A percentile compares a stretch with the other conserved stretches of the same genome.
Conservation (phyloP, 2,113 vertebrate species). For the Alethe castanea region DNA sequence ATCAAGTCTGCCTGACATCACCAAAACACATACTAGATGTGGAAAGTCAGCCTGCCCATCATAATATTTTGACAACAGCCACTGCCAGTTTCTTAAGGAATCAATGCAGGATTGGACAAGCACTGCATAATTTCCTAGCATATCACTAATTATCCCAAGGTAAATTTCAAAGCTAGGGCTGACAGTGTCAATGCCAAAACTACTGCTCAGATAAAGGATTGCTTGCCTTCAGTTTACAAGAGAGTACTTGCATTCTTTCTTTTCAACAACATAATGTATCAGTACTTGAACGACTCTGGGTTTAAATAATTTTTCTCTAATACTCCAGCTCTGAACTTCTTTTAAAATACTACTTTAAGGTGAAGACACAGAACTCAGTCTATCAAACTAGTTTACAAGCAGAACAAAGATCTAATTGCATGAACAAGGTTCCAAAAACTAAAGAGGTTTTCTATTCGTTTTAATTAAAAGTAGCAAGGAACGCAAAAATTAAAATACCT, state of each 20-base stretch:
- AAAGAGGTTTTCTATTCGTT: background rate
- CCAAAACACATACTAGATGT: background rate
- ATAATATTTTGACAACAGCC: background rate
- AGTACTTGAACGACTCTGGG: background rate
- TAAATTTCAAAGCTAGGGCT: background rate
- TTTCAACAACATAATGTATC: background rate
- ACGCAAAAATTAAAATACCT: slow-evolving; percentile 6
- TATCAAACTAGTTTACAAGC: background rate
- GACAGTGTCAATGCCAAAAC: background rate
- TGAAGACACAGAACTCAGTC: background rate
- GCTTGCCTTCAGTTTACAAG: background rate
- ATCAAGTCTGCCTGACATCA: background rate
- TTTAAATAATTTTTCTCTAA: background rate
- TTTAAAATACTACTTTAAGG: background rate
- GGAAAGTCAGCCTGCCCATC: background rate
- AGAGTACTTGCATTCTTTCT: background rate
- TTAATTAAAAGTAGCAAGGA: slow-evolving; percentile 18
- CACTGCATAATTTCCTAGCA: background rate
- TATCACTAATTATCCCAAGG: background rate
- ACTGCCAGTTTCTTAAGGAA: background rate
- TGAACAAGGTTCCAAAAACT: background rate
- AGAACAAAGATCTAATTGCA: background rate
- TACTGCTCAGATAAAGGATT: background rate
- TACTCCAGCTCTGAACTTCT: background rate
- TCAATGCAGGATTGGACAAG: background rate